phyloP scores from a whole-genome alignment of 2,888 invertebrate species.

The Muscina levida region DNA sequence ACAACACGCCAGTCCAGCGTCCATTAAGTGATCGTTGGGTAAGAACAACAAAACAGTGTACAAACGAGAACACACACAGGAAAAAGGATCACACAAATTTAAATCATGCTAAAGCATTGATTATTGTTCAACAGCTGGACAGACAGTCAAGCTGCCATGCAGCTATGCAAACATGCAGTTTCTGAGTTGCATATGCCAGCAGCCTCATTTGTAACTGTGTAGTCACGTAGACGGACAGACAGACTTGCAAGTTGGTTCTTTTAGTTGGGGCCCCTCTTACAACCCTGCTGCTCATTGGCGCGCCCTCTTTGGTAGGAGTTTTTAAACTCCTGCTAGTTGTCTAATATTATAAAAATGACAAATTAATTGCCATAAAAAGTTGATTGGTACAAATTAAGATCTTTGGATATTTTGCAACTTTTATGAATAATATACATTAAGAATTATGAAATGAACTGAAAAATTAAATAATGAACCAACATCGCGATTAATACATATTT shows the following conservation, averaged over 20 bases:
- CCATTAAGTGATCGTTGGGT: background rate
- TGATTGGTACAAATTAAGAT: slow-evolving; percentile 35
- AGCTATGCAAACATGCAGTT: slow-evolving; percentile 27
- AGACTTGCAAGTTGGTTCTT: background rate
- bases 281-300: background rate
- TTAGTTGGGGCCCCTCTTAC: background rate
- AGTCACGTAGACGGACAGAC: slow-evolving; percentile 19
- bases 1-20: slow-evolving; percentile 29
- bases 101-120: slow-evolving; percentile 52
- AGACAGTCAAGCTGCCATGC: background rate
- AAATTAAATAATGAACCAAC: no score
- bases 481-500: no score
- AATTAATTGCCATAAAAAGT: slow-evolving; percentile 33
- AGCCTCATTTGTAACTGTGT: slow-evolving; percentile 61
- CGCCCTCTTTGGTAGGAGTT: background rate
- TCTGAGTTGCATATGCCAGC: slow-evolving; percentile 38
- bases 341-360: slow-evolving; percentile 9
- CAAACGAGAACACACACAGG: background rate
- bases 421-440: no score
- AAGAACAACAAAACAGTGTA: no score
- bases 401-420: no score
- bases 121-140: slow-evolving; percentile 49
- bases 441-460: no score
- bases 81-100: slow-evolving; percentile 56
- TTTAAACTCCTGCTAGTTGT: no score